Percentiles rank a stretch among this genome's conserved stretches.
These are phyloP conservation scores for Colostygia pectinataria DNA, from an alignment of 2,888 invertebrate species.

Conservation along the genomic window DNA sequence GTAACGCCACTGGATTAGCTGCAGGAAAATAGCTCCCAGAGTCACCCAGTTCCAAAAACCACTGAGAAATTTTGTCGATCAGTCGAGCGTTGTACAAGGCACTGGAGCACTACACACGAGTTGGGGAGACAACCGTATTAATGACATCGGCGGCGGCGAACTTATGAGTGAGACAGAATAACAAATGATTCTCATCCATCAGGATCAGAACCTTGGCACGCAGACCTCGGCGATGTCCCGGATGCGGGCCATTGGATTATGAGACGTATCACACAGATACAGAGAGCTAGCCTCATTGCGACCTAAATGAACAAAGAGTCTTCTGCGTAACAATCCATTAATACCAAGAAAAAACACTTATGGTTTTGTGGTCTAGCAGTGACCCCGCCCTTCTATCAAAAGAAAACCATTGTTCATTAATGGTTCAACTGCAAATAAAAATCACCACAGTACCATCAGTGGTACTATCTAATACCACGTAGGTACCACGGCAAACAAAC, in stretches of 20 bases:
- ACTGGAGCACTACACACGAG: slow-evolving; percentile 4
- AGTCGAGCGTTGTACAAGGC: slow-evolving; percentile 7
- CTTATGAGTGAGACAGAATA: slow-evolving; percentile 47
- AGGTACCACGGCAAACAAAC: too few relatives aligned
- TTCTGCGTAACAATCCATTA: too few relatives aligned
- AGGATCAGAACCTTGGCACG: slow-evolving; percentile 45
- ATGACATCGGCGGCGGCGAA: slow-evolving; percentile 40
- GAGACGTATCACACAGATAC: slow-evolving; percentile 16
- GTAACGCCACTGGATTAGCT: too few relatives aligned
- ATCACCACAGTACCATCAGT: too few relatives aligned
- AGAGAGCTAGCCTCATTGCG: too few relatives aligned
- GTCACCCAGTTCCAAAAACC: background rate
- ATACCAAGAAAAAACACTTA: too few relatives aligned
- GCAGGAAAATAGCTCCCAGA: background rate
- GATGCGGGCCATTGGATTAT: slow-evolving; percentile 24
- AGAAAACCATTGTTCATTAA: too few relatives aligned
- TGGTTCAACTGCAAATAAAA: too few relatives aligned
- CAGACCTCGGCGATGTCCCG: slow-evolving; percentile 29
- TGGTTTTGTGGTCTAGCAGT: too few relatives aligned
- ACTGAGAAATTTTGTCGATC: slow-evolving; percentile 9
- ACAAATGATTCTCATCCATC: slow-evolving; percentile 51
- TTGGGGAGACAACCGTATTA: slow-evolving; percentile 36
- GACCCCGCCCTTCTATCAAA: too few relatives aligned
- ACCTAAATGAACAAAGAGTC: too few relatives aligned
- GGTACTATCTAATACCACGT: too few relatives aligned